Conservation (phyloP, 2,113 vertebrate genomes). For the Vulpes ferrilata region DNA sequence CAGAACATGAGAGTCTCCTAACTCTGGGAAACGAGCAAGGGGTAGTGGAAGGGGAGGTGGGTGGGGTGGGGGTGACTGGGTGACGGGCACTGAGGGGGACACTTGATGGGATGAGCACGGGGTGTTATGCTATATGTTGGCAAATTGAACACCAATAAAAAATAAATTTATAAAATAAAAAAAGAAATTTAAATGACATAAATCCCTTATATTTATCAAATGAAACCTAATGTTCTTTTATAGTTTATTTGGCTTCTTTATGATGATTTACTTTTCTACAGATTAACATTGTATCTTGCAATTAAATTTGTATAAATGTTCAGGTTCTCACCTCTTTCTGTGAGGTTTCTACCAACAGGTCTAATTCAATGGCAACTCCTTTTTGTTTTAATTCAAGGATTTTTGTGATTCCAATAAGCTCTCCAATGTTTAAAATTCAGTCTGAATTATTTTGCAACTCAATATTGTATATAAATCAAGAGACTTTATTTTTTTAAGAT, state of each 20-base stretch:
- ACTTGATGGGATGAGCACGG: no score
- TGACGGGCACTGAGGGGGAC: no score
- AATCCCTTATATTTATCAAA: constrained; percentile 7
- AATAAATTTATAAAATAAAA: no score
- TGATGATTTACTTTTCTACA: background rate
- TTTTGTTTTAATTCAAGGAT: background rate
- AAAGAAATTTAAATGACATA: background rate
- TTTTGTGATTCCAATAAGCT: constrained; percentile 12
- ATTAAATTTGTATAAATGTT: background rate
- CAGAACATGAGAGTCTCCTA: no score
- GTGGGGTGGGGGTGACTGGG: no score
- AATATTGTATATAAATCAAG: background rate
- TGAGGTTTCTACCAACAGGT: background rate
- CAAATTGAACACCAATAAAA: no score
- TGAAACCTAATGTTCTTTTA: background rate
- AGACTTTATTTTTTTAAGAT: background rate
- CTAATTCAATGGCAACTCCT: background rate
- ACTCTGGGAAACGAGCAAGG: no score
- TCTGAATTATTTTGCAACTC: constrained; percentile 2
- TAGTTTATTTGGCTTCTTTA: background rate
- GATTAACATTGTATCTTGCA: background rate
- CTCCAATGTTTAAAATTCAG: constrained; percentile 33
- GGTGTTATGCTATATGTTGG: no score
- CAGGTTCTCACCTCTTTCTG: background rate
- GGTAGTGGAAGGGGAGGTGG: no score